These are phyloP conservation scores for Apodemia duryi DNA, from an alignment of 2,888 invertebrate genomes.

Conservation along the genomic window DNA sequence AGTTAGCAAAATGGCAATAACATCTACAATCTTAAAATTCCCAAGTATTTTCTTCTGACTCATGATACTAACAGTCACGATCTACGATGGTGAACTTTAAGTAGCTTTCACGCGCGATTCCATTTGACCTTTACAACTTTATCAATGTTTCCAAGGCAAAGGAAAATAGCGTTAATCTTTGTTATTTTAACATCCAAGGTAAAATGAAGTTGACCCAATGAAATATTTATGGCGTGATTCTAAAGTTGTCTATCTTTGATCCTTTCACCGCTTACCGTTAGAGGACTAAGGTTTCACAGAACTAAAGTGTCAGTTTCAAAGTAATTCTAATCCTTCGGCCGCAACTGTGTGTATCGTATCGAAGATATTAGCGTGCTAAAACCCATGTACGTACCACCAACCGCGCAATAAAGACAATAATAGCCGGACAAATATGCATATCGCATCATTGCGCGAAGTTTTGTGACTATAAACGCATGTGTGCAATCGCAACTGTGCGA, in stretches of 20 bases:
- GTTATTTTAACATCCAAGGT: constrained; percentile 9
- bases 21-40: constrained; percentile 10
- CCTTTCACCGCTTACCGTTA: neutral
- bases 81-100: constrained; percentile 33
- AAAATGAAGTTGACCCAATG: neutral
- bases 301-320: no score
- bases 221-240: constrained; percentile 1
- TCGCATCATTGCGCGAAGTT: no score
- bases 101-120: constrained; percentile 35
- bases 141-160: constrained; percentile 13
- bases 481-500: no score
- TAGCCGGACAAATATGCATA: no score
- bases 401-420: no score
- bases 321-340: no score
- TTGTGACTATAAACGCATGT: no score
- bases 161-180: constrained; percentile 8
- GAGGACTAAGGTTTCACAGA: no score
- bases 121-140: constrained; percentile 34
- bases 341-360: no score
- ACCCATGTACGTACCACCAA: no score
- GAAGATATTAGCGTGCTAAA: no score
- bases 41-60: constrained; percentile 22
- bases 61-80: constrained; percentile 33
- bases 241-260: neutral
- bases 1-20: neutral